Evolutionary conservation across 2,888 invertebrate genomes (phyloP).

Genomic region (Lutraria lutraria): DNA sequence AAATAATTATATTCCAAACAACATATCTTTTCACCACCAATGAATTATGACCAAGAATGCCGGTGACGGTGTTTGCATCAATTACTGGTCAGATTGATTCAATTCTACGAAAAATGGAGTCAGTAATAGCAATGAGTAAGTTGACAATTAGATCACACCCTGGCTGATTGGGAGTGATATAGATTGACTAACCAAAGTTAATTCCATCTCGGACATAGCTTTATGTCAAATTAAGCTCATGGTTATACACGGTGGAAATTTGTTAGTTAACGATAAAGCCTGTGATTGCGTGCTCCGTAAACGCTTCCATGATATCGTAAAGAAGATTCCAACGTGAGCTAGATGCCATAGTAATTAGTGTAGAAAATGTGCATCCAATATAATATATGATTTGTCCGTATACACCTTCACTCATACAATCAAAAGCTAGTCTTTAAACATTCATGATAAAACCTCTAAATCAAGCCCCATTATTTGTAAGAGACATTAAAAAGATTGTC

Average conservation of each 20-base stretch:
- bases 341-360: neutral
- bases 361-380: neutral
- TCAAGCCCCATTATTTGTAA: neutral
- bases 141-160: conserved; percentile 44
- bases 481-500: neutral
- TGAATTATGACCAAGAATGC: neutral
- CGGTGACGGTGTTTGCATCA: conserved; percentile 23
- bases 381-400: too few relatives aligned
- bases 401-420: too few relatives aligned
- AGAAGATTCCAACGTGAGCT: neutral
- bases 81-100: conserved; percentile 34
- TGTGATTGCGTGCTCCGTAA: neutral
- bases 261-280: conserved; percentile 6
- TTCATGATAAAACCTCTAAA: neutral
- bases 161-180: conserved; percentile 28
- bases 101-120: conserved; percentile 29
- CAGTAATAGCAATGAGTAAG: conserved; percentile 34
- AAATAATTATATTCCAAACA: too few relatives aligned
- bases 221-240: conserved; percentile 20
- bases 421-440: neutral
- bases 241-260: neutral
- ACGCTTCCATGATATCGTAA: neutral
- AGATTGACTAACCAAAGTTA: conserved; percentile 34
- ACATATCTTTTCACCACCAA: too few relatives aligned
- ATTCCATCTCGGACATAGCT: conserved; percentile 25